Evolutionary conservation across 2,113 vertebrate species (phyloP).

Genomic region (human): DNA sequence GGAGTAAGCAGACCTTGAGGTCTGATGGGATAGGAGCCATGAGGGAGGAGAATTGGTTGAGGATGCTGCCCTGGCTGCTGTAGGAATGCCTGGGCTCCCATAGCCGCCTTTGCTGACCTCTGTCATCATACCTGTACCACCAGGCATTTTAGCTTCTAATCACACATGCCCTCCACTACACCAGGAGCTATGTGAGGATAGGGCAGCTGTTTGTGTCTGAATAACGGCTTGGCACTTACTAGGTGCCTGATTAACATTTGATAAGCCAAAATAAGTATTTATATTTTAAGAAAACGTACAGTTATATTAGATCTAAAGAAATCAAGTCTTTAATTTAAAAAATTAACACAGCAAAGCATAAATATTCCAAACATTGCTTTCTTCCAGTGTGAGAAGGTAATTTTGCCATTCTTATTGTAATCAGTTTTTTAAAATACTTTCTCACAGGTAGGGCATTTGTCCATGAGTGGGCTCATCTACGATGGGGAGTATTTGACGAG

Average conservation of each 20-base stretch:
- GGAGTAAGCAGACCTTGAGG: neutral
- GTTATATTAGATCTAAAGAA: neutral
- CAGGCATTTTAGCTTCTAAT: neutral
- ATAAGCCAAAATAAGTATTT: neutral
- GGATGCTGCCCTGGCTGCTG: neutral
- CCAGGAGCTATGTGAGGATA: neutral
- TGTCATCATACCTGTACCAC: too few species aligned
- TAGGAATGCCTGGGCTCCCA: neutral
- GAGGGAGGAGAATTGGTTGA: neutral
- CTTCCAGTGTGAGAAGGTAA: neutral
- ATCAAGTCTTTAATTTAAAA: neutral
- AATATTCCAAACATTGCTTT: neutral
- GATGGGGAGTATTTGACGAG: conserved; percentile 87
- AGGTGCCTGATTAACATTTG: neutral
- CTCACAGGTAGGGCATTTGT: conserved; percentile 82
- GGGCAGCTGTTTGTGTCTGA: neutral
- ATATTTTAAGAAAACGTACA: neutral
- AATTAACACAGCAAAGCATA: neutral
- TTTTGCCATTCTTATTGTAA: neutral
- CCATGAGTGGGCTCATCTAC: conserved; percentile 87
- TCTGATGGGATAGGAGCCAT: neutral
- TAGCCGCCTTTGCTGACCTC: neutral
- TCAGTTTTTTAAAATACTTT: conserved; percentile 31
- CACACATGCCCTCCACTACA: neutral
- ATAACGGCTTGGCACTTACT: neutral